Base-by-base conservation (phyloP, 2,797 vertebrate species). In the Parauchenoglanis punctatus region DNA sequence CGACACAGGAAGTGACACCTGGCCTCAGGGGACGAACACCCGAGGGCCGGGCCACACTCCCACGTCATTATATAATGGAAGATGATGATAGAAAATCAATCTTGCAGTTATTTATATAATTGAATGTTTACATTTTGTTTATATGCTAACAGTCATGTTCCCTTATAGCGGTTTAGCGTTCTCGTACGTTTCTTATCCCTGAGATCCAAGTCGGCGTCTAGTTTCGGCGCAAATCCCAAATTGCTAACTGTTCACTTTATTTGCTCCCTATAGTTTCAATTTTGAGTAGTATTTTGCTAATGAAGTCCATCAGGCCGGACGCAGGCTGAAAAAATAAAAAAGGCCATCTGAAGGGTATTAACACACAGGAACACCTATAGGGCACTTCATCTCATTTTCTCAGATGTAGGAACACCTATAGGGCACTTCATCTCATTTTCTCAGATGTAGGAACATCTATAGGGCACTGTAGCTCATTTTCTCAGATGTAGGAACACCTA, bases 1-100 rank as follows among this genome's bases (percentile, higher is more conserved):
- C 91, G 92, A 89, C 93, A 91, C 49, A 59, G 91, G 72, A 68
- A 59, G 28, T 61, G 85, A 46, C 92, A 93, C 88, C 87, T 91
- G 92, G 91, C 91, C 89, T 89, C 56, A 44, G 78, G 77, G 56
- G 54, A 59, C 40, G 59, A 59, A 40, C 54, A 59, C 54, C 23
- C 54, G 40, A 54, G 83, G 70, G 15, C 58, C 6, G 8, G 61
- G 46, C n/a, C 20, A 17, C 46, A 20, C 46, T 23, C 63, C 13
- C 5, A 1, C 4, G 18, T 8, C 63, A 23, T 35, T 46, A 49
- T n/a, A 65, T 28, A 15, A 28, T 4, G 25, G 13, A 68, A 25
- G 61, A 54, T 7, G n/a, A 46, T 15, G 81, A 83, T 67, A 23
- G 1, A 31, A 20, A 6, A 52, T 54, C 81, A 11, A 7, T 35